Evolutionary conservation across 2,113 vertebrate genomes (phyloP).

Genomic region (Labeo rohita): DNA sequence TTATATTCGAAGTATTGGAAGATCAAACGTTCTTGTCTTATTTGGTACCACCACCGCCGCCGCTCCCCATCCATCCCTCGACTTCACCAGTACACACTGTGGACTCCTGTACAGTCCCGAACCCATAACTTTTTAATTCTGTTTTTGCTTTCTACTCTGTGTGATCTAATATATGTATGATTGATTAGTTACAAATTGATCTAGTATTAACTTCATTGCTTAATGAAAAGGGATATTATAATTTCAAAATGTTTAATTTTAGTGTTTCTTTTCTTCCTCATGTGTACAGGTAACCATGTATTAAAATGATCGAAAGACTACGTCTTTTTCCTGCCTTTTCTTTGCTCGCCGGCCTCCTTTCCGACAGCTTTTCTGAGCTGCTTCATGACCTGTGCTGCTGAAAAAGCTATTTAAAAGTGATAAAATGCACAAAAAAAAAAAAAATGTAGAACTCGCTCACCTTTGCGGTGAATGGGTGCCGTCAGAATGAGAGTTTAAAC

Average conservation of each 20-base stretch:
- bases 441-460: no score
- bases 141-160: conserved; percentile 86
- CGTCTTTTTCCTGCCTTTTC: conserved; percentile 75
- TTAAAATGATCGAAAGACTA: conserved; percentile 91
- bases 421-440: no score
- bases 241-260: conserved; percentile 94
- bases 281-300: conserved; percentile 97
- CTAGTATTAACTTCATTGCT: conserved; percentile 97
- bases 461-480: no score
- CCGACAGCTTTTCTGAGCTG: no score
- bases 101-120: conserved; percentile 75
- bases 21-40: conserved; percentile 74
- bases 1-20: conserved; percentile 82
- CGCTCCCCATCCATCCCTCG: conserved; percentile 63
- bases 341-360: not conserved
- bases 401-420: no score
- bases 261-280: conserved; percentile 78
- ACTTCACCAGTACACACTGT: conserved; percentile 63
- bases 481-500: no score
- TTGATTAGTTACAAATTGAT: conserved; percentile 88
- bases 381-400: no score
- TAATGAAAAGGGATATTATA: conserved; percentile 99
- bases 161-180: conserved; percentile 97
- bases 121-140: conserved; percentile 96
- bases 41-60: conserved; percentile 76